phyloP scores from a whole-genome alignment of 1,140 invertebrate species.

The Drosophila prosaltans region DNA sequence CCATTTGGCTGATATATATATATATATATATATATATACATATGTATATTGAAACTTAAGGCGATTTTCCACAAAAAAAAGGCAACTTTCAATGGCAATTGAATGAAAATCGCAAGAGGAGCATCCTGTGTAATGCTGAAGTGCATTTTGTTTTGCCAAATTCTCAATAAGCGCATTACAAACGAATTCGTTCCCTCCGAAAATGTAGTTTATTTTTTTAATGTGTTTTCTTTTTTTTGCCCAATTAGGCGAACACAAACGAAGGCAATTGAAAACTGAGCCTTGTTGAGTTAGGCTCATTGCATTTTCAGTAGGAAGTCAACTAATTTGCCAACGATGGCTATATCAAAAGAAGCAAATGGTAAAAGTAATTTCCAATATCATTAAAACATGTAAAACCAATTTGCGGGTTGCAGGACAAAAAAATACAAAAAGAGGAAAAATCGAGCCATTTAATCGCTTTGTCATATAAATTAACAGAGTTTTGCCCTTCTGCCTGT shows the following conservation, averaged over 20 bases:
- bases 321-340: not conserved
- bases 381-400: constrained; percentile 56
- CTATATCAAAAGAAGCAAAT: constrained; percentile 49
- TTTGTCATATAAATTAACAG: constrained; percentile 73
- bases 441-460: constrained; percentile 24
- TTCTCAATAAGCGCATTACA: not conserved
- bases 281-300: constrained; percentile 10
- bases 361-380: constrained; percentile 66
- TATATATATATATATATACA: no score
- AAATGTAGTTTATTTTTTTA: not conserved
- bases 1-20: no score
- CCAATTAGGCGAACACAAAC: not conserved
- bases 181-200: not conserved
- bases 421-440: constrained; percentile 22
- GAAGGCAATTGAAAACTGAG: constrained; percentile 2
- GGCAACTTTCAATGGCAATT: no score
- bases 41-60: no score
- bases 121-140: not conserved
- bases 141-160: constrained; percentile 4
- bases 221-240: not conserved
- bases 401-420: constrained; percentile 34
- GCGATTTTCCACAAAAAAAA: no score
- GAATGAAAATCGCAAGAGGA: not conserved
- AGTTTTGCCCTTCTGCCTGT: constrained; percentile 42
- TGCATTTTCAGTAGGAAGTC: not conserved